These are phyloP conservation scores for Stramonita haemastoma DNA, from an alignment of 2,888 invertebrate genomes.

Conservation along the genomic window DNA sequence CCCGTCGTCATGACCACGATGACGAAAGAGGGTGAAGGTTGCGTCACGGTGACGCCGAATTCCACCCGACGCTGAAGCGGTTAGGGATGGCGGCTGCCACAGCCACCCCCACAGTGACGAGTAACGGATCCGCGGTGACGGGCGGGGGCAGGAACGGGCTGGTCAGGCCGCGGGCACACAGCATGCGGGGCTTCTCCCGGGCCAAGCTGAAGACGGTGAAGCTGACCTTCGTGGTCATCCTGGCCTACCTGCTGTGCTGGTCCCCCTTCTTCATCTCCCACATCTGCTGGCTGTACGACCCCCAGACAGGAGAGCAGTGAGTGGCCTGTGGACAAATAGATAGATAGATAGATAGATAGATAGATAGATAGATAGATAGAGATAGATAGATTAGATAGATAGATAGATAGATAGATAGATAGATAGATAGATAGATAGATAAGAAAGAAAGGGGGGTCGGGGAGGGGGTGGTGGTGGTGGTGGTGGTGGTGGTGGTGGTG, in stretches of 20 bases:
- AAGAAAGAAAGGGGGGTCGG: too few species aligned
- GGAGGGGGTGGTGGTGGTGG: too few species aligned
- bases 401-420: too few species aligned
- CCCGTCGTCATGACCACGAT: neutral
- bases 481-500: too few species aligned
- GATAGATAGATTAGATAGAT: too few species aligned
- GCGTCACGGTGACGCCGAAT: neutral
- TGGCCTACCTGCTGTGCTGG: constrained; percentile 83
- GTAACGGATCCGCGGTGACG: neutral
- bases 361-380: too few species aligned
- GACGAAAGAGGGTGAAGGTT: neutral
- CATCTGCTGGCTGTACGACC: constrained; percentile 80
- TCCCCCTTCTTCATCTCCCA: constrained; percentile 84
- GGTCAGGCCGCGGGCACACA: constrained; percentile 50
- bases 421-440: too few species aligned
- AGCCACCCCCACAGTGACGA: neutral
- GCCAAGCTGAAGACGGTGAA: constrained; percentile 79
- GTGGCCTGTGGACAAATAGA: constrained; percentile 25
- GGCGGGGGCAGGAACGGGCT: neutral
- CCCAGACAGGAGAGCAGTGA: constrained; percentile 49
- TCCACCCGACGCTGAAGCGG: constrained; percentile 16
- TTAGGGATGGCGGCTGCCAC: constrained; percentile 2
- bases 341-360: too few species aligned
- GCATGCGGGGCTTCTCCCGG: constrained; percentile 74
- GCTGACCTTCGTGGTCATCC: constrained; percentile 78